Conservation (phyloP, 2,797 vertebrate species). For the Rhinogobio ventralis region DNA sequence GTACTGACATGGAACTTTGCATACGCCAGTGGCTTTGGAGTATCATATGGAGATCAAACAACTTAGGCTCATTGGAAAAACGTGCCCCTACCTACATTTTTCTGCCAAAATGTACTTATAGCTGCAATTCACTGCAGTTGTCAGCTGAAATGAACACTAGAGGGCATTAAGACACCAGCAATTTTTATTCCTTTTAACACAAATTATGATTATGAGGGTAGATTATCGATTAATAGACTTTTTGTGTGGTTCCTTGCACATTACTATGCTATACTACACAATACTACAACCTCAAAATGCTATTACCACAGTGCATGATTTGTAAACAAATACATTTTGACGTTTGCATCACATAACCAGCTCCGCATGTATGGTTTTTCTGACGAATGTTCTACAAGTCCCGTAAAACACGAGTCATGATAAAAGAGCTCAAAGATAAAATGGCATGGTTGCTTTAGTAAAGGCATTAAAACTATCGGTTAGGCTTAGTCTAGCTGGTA, state of each 20-base stretch:
- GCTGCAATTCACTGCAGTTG: background rate
- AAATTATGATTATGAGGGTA: background rate
- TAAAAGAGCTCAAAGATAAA: background rate
- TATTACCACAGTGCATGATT: background rate
- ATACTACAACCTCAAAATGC: background rate
- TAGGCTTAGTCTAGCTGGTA: background rate
- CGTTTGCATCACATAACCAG: background rate
- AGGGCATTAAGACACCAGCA: conserved; percentile 9
- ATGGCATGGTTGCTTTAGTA: background rate
- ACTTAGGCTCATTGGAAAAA: background rate
- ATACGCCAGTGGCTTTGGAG: background rate
- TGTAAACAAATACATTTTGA: background rate
- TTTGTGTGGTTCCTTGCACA: background rate
- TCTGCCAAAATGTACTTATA: background rate
- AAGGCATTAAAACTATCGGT: background rate
- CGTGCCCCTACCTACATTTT: background rate
- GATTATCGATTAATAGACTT: background rate
- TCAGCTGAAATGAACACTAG: background rate
- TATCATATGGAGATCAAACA: conserved; percentile 25
- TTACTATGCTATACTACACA: background rate
- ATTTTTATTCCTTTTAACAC: background rate
- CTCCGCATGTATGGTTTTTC: background rate
- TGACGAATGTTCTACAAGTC: background rate
- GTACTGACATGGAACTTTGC: conserved; percentile 4
- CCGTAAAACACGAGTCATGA: background rate